Conservation (phyloP, 2,888 invertebrate species). For the Hypselothyrea guttata region DNA sequence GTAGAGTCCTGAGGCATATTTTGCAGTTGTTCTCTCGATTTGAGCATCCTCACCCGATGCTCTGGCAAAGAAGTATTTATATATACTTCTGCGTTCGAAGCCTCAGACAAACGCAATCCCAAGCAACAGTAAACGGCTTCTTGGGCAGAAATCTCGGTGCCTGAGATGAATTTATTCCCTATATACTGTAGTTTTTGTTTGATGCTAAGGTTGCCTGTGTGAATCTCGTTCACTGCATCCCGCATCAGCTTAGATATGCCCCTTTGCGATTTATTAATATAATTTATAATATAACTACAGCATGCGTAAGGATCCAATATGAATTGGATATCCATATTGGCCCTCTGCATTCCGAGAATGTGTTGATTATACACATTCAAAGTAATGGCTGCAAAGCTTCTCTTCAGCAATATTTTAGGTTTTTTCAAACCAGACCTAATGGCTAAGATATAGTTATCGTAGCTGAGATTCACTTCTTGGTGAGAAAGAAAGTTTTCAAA, state of each 20-base stretch:
- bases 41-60: too few relatives aligned
- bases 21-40: too few relatives aligned
- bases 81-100: too few relatives aligned
- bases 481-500: neutral
- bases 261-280: conserved; percentile 17
- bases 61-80: too few relatives aligned
- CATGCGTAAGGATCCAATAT: conserved; percentile 14
- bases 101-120: too few relatives aligned
- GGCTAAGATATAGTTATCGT: neutral
- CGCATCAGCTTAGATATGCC: conserved; percentile 18
- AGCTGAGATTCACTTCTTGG: neutral
- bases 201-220: neutral
- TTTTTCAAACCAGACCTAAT: conserved; percentile 25
- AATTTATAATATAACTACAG: conserved; percentile 13
- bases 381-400: conserved; percentile 2
- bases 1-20: too few relatives aligned
- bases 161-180: neutral
- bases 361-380: conserved; percentile 10
- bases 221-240: conserved; percentile 1
- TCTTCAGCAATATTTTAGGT: conserved; percentile 14
- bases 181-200: neutral
- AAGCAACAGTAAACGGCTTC: neutral
- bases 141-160: neutral
- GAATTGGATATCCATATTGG: conserved; percentile 17
- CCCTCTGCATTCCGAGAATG: conserved; percentile 10